Evolutionary conservation across 2,113 vertebrate species (phyloP).

Genomic region (Serinus canaria): DNA sequence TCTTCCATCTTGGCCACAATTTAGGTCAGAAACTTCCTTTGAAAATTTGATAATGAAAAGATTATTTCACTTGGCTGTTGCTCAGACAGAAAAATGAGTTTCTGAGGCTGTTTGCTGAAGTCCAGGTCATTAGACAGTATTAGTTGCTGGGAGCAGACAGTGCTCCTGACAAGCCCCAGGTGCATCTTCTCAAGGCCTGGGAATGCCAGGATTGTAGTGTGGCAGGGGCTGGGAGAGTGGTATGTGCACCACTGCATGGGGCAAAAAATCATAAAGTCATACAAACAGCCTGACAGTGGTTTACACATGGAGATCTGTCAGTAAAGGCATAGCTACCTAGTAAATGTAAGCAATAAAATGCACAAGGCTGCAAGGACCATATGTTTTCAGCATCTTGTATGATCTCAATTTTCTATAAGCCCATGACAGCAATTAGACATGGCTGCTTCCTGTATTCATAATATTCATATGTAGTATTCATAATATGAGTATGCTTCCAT

Average conservation of each 20-base stretch:
- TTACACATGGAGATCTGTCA: neutral
- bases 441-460: neutral
- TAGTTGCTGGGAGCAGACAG: neutral
- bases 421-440: neutral
- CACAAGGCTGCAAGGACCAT: neutral
- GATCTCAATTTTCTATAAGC: neutral
- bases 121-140: neutral
- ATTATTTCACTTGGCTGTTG: neutral
- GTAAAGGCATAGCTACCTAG: neutral
- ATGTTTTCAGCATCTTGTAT: neutral
- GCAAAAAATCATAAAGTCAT: neutral
- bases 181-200: neutral
- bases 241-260: neutral
- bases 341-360: neutral
- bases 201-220: neutral
- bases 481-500: neutral
- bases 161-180: neutral
- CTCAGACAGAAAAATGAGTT: neutral
- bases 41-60: neutral
- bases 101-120: neutral
- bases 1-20: neutral
- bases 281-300: neutral
- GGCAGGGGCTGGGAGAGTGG: rapidly evolving
- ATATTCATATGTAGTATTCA: neutral
- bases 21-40: neutral